A percentile compares a stretch with the other conserved stretches of the same genome.
Evolutionary conservation across 2,797 vertebrate genomes (phyloP).

Genomic region (Avahi laniger): DNA sequence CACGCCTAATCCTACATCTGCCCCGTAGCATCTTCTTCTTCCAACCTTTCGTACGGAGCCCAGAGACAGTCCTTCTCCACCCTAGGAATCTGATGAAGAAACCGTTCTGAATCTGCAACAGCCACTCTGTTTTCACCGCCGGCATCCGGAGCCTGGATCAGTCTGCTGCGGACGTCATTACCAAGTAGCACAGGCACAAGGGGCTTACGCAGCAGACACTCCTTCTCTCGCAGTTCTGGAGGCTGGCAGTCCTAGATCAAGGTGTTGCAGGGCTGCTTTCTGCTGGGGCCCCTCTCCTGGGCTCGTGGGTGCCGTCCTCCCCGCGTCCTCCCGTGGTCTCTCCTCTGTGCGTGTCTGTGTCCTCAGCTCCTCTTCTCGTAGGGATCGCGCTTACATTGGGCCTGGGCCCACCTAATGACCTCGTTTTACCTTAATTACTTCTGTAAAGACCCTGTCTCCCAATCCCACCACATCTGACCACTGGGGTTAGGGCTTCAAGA

Average conservation of each 20-base stretch:
- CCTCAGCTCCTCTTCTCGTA: neutral
- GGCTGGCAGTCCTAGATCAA: too few relatives aligned
- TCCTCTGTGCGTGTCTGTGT: fast-evolving
- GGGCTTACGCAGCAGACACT: neutral
- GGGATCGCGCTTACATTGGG: too few relatives aligned
- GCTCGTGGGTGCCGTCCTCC: fast-evolving
- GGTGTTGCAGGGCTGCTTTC: too few relatives aligned
- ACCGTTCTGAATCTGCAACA: neutral
- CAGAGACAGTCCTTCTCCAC: neutral
- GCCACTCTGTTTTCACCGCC: neutral
- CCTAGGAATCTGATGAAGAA: neutral
- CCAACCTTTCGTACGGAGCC: fast-evolving
- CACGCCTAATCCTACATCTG: fast-evolving
- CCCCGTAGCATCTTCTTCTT: fast-evolving
- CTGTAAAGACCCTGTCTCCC: neutral
- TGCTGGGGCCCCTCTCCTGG: too few relatives aligned
- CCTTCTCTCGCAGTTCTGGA: neutral
- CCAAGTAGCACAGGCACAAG: neutral
- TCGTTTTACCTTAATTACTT: too few relatives aligned
- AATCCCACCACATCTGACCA: neutral
- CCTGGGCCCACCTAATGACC: neutral
- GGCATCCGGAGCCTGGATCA: fast-evolving
- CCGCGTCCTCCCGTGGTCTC: fast-evolving
- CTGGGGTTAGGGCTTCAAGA: neutral
- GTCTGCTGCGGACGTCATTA: too few relatives aligned